Evolutionary conservation across 2,113 vertebrate genomes (phyloP), one percentile per base, ranked within the genome.

Genomic region (Mohoua ochrocephala): DNA sequence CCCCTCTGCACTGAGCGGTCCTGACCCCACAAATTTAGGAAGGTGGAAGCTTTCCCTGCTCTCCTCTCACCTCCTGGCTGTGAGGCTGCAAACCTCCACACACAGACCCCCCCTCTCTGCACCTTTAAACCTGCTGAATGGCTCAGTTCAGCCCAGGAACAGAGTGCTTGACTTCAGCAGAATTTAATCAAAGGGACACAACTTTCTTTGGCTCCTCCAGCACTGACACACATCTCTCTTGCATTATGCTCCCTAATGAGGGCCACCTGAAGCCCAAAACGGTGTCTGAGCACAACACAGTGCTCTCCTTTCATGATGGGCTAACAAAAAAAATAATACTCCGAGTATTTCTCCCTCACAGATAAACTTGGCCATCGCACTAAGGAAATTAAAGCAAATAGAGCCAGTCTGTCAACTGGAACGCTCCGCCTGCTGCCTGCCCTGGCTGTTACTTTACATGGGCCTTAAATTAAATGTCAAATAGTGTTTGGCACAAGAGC

Each of bases 381-480:
- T 56, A n/a, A 95, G 94, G 91, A 97, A 96, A 96, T 96, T 60
- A 89, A 95, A 84, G 94, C 83, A 92, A 95, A 95, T 16, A 95
- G 91, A 93, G 93, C 82, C 86, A 84, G 83, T 56, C 93, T 92
- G 91, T 95, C 94, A 95, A n/a, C 44, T 86, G 78, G 80, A 97
- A 95, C 19, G 0, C 74, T 89, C 91, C n/a, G 79, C 74, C 86
- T 87, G 75, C 76, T 88, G 88, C 95, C 78, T 91, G 89, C 45
- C 64, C 67, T 92, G 80, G 90, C 91, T 95, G 91, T 89, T 97
- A 82, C 81, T 95, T 87, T 87, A 88, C 74, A 56, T 89, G 69
- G 77, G 37, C 71, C 95, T 96, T 89, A 97, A 95, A 97, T 95
- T 96, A 95, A 97, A 97, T 84, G 95, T 95, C 95, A 97, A 97